Conservation (phyloP, 2,888 invertebrate genomes). For the Megaustenia siamemsis region DNA sequence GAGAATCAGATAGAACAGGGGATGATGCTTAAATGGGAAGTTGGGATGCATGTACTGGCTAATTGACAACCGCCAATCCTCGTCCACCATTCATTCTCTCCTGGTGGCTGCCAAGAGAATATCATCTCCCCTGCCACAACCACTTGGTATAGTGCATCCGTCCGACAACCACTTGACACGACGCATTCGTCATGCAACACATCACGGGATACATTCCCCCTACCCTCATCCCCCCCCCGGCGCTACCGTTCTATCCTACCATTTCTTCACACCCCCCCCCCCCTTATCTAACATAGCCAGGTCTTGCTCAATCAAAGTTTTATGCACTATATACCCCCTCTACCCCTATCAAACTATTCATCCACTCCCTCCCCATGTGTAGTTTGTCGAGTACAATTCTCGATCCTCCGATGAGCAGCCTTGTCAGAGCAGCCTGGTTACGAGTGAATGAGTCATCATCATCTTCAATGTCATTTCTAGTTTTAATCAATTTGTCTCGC, state of each 20-base stretch:
- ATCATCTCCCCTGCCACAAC: too few relatives aligned
- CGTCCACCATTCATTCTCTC: too few relatives aligned
- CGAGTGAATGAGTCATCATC: conserved; percentile 1
- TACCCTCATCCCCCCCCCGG: not conserved
- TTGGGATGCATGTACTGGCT: too few relatives aligned
- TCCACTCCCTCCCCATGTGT: not conserved
- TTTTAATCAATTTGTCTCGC: conserved; percentile 2
- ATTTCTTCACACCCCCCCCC: conserved; percentile 12
- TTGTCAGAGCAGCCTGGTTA: not conserved
- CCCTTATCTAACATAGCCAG: not conserved
- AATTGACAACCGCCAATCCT: too few relatives aligned
- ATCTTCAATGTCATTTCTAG: not conserved
- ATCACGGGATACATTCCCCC: not conserved
- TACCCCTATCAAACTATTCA: not conserved
- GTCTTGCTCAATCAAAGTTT: not conserved
- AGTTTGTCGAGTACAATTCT: not conserved
- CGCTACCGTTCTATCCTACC: not conserved
- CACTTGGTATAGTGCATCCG: not conserved
- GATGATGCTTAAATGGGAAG: too few relatives aligned
- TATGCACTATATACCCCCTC: not conserved
- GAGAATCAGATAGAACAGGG: too few relatives aligned
- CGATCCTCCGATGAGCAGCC: not conserved
- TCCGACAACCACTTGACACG: not conserved
- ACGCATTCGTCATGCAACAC: not conserved
- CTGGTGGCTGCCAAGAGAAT: too few relatives aligned